A percentile compares a stretch with the other conserved stretches of the same genome.
phyloP scores from a whole-genome alignment of 2,888 invertebrate genomes.

The Papilio demoleus region DNA sequence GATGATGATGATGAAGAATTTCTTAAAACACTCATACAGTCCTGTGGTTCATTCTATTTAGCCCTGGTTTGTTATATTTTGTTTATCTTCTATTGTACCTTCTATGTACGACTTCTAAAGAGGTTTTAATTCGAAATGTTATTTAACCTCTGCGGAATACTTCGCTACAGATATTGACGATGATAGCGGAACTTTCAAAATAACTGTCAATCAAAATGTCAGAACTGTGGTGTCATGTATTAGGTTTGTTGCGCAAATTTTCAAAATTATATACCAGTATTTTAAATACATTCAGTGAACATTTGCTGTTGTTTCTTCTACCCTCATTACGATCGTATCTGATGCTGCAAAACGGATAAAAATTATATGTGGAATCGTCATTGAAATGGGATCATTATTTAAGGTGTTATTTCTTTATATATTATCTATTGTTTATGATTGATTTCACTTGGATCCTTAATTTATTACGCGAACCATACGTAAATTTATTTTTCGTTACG shows the following conservation, averaged over 20 bases:
- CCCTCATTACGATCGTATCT: slow-evolving; percentile 5
- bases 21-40: no score
- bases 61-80: neutral
- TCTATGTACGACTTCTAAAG: no score
- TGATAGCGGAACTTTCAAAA: slow-evolving; percentile 22
- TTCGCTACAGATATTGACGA: slow-evolving; percentile 3
- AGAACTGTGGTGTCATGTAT: slow-evolving; percentile 30
- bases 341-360: slow-evolving; percentile 7
- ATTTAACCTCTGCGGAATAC: neutral
- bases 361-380: slow-evolving; percentile 17
- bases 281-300: slow-evolving; percentile 21
- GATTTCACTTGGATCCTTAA: neutral
- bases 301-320: slow-evolving; percentile 16
- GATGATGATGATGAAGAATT: no score
- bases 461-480: neutral
- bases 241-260: slow-evolving; percentile 32
- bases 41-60: no score
- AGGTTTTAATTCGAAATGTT: neutral
- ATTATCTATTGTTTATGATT: slow-evolving; percentile 4
- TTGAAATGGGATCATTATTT: slow-evolving; percentile 33
- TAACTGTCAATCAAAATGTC: slow-evolving; percentile 35
- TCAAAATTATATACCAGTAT: slow-evolving; percentile 34
- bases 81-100: no score
- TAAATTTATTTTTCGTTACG: neutral
- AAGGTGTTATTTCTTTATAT: slow-evolving; percentile 23